These are phyloP conservation scores for Watsonalla binaria DNA, from an alignment of 2,888 invertebrate genomes.

Conservation along the genomic window DNA sequence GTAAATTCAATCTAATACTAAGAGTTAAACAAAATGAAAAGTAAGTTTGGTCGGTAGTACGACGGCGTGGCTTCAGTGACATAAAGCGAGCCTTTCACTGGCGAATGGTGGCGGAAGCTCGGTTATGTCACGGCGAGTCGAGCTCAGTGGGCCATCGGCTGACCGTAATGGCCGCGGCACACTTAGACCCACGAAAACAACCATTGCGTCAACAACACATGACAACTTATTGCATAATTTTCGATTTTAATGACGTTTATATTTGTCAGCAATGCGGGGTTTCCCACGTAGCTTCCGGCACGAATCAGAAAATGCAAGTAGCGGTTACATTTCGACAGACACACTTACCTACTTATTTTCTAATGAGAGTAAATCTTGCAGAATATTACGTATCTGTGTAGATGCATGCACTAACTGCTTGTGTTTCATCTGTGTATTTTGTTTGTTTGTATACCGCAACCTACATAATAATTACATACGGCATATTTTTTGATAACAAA, in stretches of 20 bases:
- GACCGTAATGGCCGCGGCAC: constrained; percentile 71
- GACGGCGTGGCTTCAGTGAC: constrained; percentile 19
- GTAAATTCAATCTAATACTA: background rate
- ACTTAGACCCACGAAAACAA: constrained; percentile 74
- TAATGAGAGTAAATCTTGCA: no score
- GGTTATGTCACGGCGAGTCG: constrained; percentile 56
- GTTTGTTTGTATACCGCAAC: no score
- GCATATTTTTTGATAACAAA: no score
- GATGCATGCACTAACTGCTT: no score
- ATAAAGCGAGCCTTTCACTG: constrained; percentile 55
- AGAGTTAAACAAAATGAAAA: background rate
- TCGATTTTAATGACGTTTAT: constrained; percentile 40
- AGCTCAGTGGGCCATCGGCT: constrained; percentile 66
- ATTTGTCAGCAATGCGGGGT: constrained; percentile 22
- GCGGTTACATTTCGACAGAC: background rate
- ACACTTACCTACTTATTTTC: background rate
- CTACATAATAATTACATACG: no score
- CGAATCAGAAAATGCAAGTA: background rate
- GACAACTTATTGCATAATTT: constrained; percentile 63
- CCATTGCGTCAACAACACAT: constrained; percentile 67
- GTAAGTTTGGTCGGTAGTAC: background rate
- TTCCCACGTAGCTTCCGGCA: constrained; percentile 22
- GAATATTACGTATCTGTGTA: no score
- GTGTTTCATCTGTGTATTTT: no score
- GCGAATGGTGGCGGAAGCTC: constrained; percentile 63